These are phyloP conservation scores for Drosophila pseudoananassae DNA, from an alignment of 1,140 invertebrate species.

Conservation along the genomic window DNA sequence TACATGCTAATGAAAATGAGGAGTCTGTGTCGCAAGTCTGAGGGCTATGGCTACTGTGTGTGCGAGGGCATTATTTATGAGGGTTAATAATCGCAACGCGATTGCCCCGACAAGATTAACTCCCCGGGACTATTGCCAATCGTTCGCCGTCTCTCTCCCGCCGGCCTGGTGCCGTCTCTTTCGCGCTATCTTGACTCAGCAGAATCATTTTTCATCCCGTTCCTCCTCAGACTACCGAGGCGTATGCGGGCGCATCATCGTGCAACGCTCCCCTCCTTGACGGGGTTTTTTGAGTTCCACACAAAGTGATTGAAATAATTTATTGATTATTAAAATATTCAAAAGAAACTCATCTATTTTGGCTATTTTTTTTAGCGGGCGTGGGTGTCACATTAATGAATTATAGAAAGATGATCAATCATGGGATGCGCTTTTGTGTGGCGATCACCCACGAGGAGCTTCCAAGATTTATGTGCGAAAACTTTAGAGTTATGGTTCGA, in stretches of 20 bases:
- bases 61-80: conserved; percentile 62
- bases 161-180: background rate
- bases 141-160: conserved; percentile 9
- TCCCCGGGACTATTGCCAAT: conserved; percentile 23
- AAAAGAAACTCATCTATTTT: conserved; percentile 33
- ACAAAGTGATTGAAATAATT: conserved; percentile 50
- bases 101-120: conserved; percentile 71
- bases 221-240: background rate
- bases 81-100: conserved; percentile 79
- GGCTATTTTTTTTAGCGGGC: conserved; percentile 12
- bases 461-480: conserved; percentile 46
- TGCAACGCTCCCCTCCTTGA: conserved; percentile 20
- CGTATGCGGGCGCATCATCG: conserved; percentile 52
- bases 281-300: conserved; percentile 1
- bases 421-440: conserved; percentile 48
- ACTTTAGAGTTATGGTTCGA: conserved; percentile 23
- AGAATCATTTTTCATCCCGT: conserved; percentile 26
- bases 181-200: conserved; percentile 68
- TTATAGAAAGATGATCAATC: conserved; percentile 67
- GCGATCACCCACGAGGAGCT: conserved; percentile 35
- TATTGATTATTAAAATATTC: conserved; percentile 69
- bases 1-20: conserved; percentile 67
- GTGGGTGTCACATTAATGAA: conserved; percentile 63
- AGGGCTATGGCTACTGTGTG: conserved; percentile 50
- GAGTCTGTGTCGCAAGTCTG: conserved; percentile 19